Evolutionary conservation across 1,140 invertebrate genomes (phyloP).

Genomic region (Trichoplusia ni): DNA sequence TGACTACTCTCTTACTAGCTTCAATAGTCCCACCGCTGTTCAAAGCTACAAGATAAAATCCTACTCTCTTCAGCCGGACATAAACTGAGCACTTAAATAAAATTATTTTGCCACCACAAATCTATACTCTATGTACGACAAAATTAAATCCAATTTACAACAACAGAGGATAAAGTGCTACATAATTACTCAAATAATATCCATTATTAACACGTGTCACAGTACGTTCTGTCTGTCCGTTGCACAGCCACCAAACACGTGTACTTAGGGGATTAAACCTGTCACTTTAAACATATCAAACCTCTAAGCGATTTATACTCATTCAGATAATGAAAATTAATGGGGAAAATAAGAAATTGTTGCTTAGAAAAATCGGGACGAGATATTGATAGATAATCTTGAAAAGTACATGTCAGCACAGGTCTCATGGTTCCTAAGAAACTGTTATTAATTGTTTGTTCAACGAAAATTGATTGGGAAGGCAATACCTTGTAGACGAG

Average conservation of each 20-base stretch:
- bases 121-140: too few relatives aligned
- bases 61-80: too few relatives aligned
- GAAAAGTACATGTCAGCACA: conserved; percentile 1
- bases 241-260: not conserved
- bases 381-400: conserved; percentile 25
- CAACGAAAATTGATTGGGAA: not conserved
- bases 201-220: not conserved
- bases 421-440: conserved; percentile 7
- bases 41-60: too few relatives aligned
- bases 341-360: conserved; percentile 11
- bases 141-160: too few relatives aligned
- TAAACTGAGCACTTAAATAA: too few relatives aligned
- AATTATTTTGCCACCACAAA: too few relatives aligned
- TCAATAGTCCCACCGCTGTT: too few relatives aligned
- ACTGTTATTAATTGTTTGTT: conserved; percentile 10
- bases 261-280: conserved; percentile 3
- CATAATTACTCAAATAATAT: conserved; percentile 9
- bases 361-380: not conserved
- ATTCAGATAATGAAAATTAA: not conserved
- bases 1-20: too few relatives aligned
- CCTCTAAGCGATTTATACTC: conserved; percentile 4
- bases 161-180: too few relatives aligned
- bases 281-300: conserved; percentile 5
- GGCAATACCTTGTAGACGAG: not conserved
- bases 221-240: not conserved